These are phyloP conservation scores for Drosophila rhopaloa DNA, from an alignment of 1,140 invertebrate species.

Conservation along the genomic window DNA sequence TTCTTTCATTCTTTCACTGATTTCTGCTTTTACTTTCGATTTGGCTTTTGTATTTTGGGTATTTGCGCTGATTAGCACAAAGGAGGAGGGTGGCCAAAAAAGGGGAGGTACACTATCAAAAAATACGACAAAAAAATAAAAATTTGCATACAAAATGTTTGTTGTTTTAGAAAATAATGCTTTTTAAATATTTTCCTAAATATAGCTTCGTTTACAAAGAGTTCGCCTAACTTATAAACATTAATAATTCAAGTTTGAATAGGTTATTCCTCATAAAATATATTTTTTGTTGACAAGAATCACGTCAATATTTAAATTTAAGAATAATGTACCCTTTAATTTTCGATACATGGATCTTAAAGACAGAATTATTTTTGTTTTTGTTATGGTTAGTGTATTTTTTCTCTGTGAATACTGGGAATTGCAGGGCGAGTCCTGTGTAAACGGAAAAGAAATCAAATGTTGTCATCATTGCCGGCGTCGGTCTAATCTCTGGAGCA, in stretches of 20 bases:
- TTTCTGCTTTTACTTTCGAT: slow-evolving; percentile 78
- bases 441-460: slow-evolving; percentile 77
- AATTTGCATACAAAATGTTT: too few species aligned
- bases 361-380: not conserved
- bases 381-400: not conserved
- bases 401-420: not conserved
- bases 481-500: slow-evolving; percentile 78
- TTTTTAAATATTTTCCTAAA: not conserved
- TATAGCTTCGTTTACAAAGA: too few species aligned
- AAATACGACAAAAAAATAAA: not conserved
- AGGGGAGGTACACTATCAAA: not conserved
- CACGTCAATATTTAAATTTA: too few species aligned
- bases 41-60: slow-evolving; percentile 78
- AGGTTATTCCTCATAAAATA: too few species aligned
- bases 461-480: slow-evolving; percentile 76
- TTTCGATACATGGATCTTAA: not conserved
- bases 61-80: slow-evolving; percentile 78
- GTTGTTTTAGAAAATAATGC: not conserved
- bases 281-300: too few species aligned
- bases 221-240: too few species aligned
- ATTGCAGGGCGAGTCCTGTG: slow-evolving; percentile 29
- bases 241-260: too few species aligned
- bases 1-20: slow-evolving; percentile 56
- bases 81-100: not conserved
- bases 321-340: too few species aligned